Evolutionary conservation across 1,140 invertebrate genomes (phyloP).

Genomic region (Papilio glaucus): DNA sequence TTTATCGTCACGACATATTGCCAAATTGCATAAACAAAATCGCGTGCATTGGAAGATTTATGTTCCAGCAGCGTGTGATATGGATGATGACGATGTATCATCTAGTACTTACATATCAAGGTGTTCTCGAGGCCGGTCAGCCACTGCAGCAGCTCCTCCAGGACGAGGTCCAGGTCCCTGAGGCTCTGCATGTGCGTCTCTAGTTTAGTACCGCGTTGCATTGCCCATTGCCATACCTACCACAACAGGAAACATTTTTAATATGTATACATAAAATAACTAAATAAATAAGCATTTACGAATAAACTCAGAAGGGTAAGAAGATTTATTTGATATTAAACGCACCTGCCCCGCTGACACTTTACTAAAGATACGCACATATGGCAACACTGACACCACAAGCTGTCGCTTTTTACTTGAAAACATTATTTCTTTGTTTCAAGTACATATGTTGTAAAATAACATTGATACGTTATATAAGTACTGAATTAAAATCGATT

Average conservation of each 20-base stretch:
- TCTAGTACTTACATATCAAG: slow-evolving; percentile 85
- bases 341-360: slow-evolving; percentile 68
- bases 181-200: slow-evolving; percentile 91
- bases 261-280: no score
- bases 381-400: slow-evolving; percentile 61
- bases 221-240: slow-evolving; percentile 91
- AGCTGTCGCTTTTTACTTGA: slow-evolving; percentile 49
- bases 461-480: slow-evolving; percentile 7
- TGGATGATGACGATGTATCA: no score
- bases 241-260: slow-evolving; percentile 8
- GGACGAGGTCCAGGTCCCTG: slow-evolving; percentile 91
- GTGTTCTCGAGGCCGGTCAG: slow-evolving; percentile 94
- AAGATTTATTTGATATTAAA: neutral
- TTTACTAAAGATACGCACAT: slow-evolving; percentile 71
- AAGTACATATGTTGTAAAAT: slow-evolving; percentile 13
- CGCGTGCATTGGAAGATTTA: no score
- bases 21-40: no score
- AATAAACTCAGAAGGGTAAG: neutral
- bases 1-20: no score
- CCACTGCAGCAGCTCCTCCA: slow-evolving; percentile 98
- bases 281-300: slow-evolving; percentile 14
- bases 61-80: no score
- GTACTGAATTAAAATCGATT: neutral
- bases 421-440: slow-evolving; percentile 40
- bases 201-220: slow-evolving; percentile 91